A percentile compares a stretch with the other conserved stretches of the same genome.
These are phyloP conservation scores for Holothuria leucospilota DNA, from an alignment of 53 echinoderm and acorn worm species.

Conservation along the genomic window DNA sequence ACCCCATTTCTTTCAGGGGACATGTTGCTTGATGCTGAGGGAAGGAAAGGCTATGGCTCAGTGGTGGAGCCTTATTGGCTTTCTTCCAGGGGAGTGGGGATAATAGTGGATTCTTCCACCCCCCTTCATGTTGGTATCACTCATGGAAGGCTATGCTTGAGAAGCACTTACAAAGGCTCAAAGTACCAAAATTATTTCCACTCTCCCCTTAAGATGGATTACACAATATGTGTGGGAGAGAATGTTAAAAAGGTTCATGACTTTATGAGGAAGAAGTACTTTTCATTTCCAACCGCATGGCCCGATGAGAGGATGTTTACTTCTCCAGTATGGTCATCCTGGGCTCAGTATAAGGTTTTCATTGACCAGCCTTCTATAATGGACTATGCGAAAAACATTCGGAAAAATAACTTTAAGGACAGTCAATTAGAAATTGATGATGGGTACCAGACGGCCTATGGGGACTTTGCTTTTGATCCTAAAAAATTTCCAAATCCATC, in stretches of 20 bases:
- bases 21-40: conserved; percentile 50
- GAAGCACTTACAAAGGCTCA: conserved; percentile 63
- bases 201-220: conserved; percentile 57
- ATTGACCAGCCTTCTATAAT: conserved; percentile 69
- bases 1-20: conserved; percentile 75
- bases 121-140: conserved; percentile 85
- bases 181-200: conserved; percentile 59
- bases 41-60: conserved; percentile 73
- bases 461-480: conserved; percentile 78
- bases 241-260: conserved; percentile 75
- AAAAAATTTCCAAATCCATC: conserved; percentile 79
- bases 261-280: conserved; percentile 63
- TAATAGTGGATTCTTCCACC: conserved; percentile 65
- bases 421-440: conserved; percentile 92
- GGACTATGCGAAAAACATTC: conserved; percentile 71
- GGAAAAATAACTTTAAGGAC: conserved; percentile 71
- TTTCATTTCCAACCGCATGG: conserved; percentile 57
- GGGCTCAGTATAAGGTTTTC: conserved; percentile 73
- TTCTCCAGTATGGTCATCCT: conserved; percentile 87
- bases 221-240: conserved; percentile 69
- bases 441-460: conserved; percentile 69
- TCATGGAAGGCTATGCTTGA: conserved; percentile 71
- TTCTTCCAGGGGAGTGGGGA: conserved; percentile 77
- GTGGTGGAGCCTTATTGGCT: conserved; percentile 89
- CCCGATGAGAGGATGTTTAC: conserved; percentile 80